phyloP scores from a whole-genome alignment of 2,888 invertebrate genomes.

The Siphlonurus alternatus region DNA sequence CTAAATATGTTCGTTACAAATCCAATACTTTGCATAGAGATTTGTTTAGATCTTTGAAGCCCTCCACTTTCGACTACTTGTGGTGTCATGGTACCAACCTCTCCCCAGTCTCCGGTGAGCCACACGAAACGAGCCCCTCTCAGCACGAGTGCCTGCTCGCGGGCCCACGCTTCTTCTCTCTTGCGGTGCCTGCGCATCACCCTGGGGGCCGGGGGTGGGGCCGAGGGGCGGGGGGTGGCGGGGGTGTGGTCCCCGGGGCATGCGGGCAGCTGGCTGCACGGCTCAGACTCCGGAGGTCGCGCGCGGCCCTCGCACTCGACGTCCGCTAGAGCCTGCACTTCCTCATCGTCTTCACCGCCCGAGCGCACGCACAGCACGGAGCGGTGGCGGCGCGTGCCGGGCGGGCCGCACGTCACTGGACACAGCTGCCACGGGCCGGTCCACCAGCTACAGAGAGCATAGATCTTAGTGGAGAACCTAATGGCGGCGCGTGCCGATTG shows the following conservation, averaged over 20 bases:
- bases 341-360: slow-evolving; percentile 27
- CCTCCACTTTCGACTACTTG: too few relatives aligned
- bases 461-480: slow-evolving; percentile 42
- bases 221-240: background rate
- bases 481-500: slow-evolving; percentile 25
- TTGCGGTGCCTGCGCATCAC: background rate
- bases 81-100: background rate
- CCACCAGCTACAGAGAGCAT: slow-evolving; percentile 47
- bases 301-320: slow-evolving; percentile 44
- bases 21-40: too few relatives aligned
- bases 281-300: slow-evolving; percentile 49
- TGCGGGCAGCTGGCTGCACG: slow-evolving; percentile 37
- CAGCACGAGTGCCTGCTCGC: background rate
- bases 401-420: slow-evolving; percentile 43
- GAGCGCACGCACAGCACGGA: slow-evolving; percentile 27
- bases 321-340: slow-evolving; percentile 60
- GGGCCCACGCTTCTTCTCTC: background rate
- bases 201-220: background rate
- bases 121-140: background rate
- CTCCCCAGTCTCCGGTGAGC: background rate
- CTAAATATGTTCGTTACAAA: too few relatives aligned
- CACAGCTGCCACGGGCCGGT: slow-evolving; percentile 75
- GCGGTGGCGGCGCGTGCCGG: slow-evolving; percentile 20
- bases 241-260: slow-evolving; percentile 21
- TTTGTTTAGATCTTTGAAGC: too few relatives aligned